Evolutionary conservation across 2,888 invertebrate species (phyloP), one percentile per base, ranked within the genome.

Genomic region (Rhamphomyia laevipes): DNA sequence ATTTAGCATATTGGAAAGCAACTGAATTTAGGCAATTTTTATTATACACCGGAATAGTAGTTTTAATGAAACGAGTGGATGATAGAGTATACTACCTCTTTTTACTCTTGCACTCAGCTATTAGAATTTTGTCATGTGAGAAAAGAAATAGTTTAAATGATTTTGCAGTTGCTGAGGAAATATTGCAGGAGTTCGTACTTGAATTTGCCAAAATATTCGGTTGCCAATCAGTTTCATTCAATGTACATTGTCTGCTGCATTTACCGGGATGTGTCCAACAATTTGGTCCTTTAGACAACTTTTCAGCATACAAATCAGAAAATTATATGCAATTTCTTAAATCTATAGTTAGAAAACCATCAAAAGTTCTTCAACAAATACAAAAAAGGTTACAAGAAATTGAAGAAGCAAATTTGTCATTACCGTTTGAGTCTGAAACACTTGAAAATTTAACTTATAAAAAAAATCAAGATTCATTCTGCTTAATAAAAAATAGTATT

Each of bases 201-300:
- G 11, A 16, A 21, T 48, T 51, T 45, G n/a, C 43, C 23, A 41
- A 9, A 18, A 17, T 51, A 43, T 45, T 45, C 48, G 27, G 31
- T 27, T 6, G 11, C 6, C 6, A 30, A 6, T 9, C 6, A 30
- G 30, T 30, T 9, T 30, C 30, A 9, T 30, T 30, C 11, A 58
- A 59, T 49, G 50, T 59, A 2, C 58, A 58, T 38, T 56, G 55
- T 50, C 48, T 59, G 21, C 48, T 58, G 30, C 58, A 59, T 51
- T 42, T 59, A 11, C 43, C 53, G 12, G 30, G 51, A 44, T 56
- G 57, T 42, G 55, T 49, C 10, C 49, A 52, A 50, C 50, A 44
- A 10, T 52, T 43, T 49, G 58, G 57, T 6, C 16, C 21, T n/a
- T n/a, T n/a, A 40, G 56, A 60, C 38, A 44, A 50, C 16, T 57